Evolutionary conservation across 2,888 invertebrate genomes (phyloP).

Genomic region (Acronicta leporina): DNA sequence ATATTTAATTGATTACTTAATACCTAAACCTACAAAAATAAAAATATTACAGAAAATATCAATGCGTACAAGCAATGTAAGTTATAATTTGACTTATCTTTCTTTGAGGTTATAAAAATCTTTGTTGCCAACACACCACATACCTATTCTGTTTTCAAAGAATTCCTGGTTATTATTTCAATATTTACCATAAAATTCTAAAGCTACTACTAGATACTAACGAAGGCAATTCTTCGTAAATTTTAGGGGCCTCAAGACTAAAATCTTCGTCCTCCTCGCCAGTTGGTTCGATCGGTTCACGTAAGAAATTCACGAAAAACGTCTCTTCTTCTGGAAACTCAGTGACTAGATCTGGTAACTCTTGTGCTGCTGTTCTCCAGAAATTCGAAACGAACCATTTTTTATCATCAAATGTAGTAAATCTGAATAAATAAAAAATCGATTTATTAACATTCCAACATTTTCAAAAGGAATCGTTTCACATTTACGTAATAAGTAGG

Average conservation of each 20-base stretch:
- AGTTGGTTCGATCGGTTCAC: constrained; percentile 94
- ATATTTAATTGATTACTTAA: neutral
- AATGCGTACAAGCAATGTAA: neutral
- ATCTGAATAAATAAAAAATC: constrained; percentile 60
- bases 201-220: constrained; percentile 70
- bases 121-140: no score
- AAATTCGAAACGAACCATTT: constrained; percentile 93
- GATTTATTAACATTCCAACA: no score
- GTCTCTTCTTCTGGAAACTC: constrained; percentile 90
- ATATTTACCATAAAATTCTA: no score
- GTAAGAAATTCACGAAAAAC: constrained; percentile 94
- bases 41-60: neutral
- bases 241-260: constrained; percentile 93
- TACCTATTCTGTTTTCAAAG: no score
- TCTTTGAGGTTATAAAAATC: no score
- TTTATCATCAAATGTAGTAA: constrained; percentile 82
- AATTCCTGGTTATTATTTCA: no score
- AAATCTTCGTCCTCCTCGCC: constrained; percentile 93
- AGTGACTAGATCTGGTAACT: constrained; percentile 82
- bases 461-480: no score
- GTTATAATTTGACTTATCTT: no score
- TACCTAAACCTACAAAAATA: no score
- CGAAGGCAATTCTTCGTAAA: constrained; percentile 94
- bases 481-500: constrained; percentile 76
- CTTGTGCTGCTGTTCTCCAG: constrained; percentile 87